Evolutionary conservation across 1,140 invertebrate species (phyloP), one percentile per base, ranked within the genome.

Genomic region (Caenorhabditis tropicalis): DNA sequence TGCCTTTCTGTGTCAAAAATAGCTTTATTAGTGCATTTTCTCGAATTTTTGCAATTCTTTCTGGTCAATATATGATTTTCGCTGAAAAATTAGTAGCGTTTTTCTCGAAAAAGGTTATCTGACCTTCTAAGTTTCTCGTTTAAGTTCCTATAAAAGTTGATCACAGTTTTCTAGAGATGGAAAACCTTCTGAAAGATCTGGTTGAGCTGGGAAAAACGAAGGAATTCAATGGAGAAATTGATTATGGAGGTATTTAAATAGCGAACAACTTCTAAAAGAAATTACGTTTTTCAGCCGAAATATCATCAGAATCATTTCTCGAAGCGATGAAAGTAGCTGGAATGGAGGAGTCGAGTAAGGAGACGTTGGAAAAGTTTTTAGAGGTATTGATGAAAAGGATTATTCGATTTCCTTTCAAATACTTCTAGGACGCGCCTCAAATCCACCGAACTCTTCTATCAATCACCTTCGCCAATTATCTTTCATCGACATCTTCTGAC

Each of bases 301-400:
- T 74, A 33, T 39, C 36, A 74, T 74, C 65, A 7, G 65, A 74
- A 19, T 21, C 36, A 12, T 21, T 74, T 1, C n/a, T 74, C 2
- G 33, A 74, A 74, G 65, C n/a, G n/a, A 74, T 74, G 65, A 74
- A 24, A 43, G 12, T 43, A 2, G 65, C 43, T 5, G 65, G 65
- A 12, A 74, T 10, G 1, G 65, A 74, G 10, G 36, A 74, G 6
- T 0, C n/a, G 33, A 74, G 33, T 21, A 19, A 74, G 21, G 19
- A 43, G 21, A 24, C 43, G 21, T n/a, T 74, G 2, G 65, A 74
- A 12, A 6, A n/a, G 15, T 74, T 74, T 43, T 46, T 31, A 46
- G 65, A 74, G 36, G 65, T 74, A 24, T 12, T 12, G 27, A 33
- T 3, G 12, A 15, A n/a, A 5, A 19, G 16, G 12, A 56, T 19